phyloP scores from a whole-genome alignment of 1,140 invertebrate genomes.

The Ladona fulva region DNA sequence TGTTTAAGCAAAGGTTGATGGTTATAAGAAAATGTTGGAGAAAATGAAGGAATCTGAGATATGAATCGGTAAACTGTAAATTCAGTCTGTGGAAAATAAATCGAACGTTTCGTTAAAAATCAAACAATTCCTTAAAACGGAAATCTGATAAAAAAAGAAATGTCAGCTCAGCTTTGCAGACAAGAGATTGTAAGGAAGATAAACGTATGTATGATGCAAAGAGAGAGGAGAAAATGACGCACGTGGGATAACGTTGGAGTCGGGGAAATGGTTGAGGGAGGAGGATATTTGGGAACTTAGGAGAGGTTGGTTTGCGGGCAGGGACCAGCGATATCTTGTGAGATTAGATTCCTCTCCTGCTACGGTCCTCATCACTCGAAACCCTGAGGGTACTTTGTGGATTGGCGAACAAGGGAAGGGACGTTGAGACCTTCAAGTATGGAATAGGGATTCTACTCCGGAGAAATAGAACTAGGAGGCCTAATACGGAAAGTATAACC shows the following conservation, averaged over 20 bases:
- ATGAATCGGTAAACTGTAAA: no score
- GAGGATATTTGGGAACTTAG: neutral
- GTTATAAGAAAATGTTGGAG: no score
- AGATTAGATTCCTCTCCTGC: neutral
- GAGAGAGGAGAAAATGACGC: neutral
- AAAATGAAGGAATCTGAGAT: no score
- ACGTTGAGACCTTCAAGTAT: neutral
- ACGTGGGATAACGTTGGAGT: neutral
- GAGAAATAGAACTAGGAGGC: no score
- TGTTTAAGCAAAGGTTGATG: no score
- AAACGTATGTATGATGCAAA: neutral
- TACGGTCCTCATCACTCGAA: no score
- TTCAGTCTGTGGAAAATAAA: no score
- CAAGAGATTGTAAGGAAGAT: neutral
- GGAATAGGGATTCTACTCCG: neutral
- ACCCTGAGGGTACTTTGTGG: neutral
- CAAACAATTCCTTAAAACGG: no score
- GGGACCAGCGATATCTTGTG: neutral
- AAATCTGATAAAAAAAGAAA: no score
- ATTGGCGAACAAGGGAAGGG: neutral
- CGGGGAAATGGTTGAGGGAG: neutral
- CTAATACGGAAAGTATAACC: no score
- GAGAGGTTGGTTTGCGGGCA: neutral
- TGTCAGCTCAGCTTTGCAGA: neutral
- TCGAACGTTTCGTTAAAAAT: no score